phyloP scores from a whole-genome alignment of 2,888 invertebrate genomes.

The Megamerina dolium region DNA sequence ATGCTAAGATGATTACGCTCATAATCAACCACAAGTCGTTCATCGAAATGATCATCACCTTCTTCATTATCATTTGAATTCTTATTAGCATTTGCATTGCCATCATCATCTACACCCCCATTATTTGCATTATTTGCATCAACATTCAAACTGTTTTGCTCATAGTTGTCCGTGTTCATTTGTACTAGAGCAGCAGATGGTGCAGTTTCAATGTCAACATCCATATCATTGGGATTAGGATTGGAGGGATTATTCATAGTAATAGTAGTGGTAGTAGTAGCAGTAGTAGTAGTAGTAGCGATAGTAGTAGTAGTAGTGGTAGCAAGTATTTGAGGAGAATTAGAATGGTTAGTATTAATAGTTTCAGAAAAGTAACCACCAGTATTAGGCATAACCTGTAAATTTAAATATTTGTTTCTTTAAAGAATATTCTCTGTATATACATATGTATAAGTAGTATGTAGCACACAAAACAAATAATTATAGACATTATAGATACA shows the following conservation, averaged over 20 bases:
- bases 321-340: slow-evolving; percentile 14
- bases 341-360: slow-evolving; percentile 25
- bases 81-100: background rate
- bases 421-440: too few species aligned
- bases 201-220: background rate
- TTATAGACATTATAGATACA: background rate
- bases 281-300: too few species aligned
- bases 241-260: too few species aligned
- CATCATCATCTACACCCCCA: background rate
- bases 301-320: too few species aligned
- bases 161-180: too few species aligned
- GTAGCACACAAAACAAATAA: background rate
- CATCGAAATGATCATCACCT: slow-evolving; percentile 33
- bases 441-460: slow-evolving; percentile 11
- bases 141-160: background rate
- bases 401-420: slow-evolving; percentile 25
- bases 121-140: background rate
- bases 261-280: too few species aligned
- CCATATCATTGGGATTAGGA: slow-evolving; percentile 24
- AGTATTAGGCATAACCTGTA: slow-evolving; percentile 50
- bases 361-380: slow-evolving; percentile 47
- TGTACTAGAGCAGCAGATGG: background rate
- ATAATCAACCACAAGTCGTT: slow-evolving; percentile 33
- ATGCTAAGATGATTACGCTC: slow-evolving; percentile 15
- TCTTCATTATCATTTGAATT: slow-evolving; percentile 21